Percentiles rank a stretch among this genome's conserved stretches.
These are phyloP conservation scores for Acrobeloides nanus DNA, from an alignment of 2,888 invertebrate genomes.

Conservation along the genomic window DNA sequence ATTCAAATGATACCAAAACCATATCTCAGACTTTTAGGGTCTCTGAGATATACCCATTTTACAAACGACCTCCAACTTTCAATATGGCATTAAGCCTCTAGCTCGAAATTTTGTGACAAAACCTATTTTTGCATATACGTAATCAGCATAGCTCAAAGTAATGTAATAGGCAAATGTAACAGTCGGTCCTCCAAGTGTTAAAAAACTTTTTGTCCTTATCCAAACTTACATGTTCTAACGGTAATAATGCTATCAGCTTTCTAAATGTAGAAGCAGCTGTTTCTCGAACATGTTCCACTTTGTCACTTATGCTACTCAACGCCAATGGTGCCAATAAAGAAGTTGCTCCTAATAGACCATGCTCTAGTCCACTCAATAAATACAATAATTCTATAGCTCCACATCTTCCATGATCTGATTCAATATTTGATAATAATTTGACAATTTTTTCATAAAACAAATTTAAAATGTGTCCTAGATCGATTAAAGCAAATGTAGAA, in stretches of 20 bases:
- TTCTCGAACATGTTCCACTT: conserved; percentile 32
- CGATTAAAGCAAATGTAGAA: conserved; percentile 22
- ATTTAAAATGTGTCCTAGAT: conserved; percentile 20
- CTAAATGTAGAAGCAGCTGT: conserved; percentile 44
- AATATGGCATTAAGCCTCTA: too few species aligned
- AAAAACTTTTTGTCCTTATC: neutral
- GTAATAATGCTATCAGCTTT: conserved; percentile 38
- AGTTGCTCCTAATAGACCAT: conserved; percentile 20
- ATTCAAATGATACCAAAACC: too few species aligned
- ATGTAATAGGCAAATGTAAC: too few species aligned
- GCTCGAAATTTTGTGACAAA: too few species aligned
- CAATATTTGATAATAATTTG: conserved; percentile 12
- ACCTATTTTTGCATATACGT: too few species aligned
- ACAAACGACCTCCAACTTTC: too few species aligned
- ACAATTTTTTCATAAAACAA: conserved; percentile 11
- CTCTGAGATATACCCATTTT: too few species aligned
- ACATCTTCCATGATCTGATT: conserved; percentile 10
- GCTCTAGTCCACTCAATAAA: conserved; percentile 14
- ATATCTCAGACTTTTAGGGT: too few species aligned
- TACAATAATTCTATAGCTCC: conserved; percentile 27
- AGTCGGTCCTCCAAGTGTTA: neutral
- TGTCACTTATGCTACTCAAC: conserved; percentile 38
- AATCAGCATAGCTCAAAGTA: too few species aligned
- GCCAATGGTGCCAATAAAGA: conserved; percentile 44
- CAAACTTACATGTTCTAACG: conserved; percentile 33